These are phyloP conservation scores for Pollachius pollachius DNA, from an alignment of 2,113 vertebrate species.

Conservation along the genomic window DNA sequence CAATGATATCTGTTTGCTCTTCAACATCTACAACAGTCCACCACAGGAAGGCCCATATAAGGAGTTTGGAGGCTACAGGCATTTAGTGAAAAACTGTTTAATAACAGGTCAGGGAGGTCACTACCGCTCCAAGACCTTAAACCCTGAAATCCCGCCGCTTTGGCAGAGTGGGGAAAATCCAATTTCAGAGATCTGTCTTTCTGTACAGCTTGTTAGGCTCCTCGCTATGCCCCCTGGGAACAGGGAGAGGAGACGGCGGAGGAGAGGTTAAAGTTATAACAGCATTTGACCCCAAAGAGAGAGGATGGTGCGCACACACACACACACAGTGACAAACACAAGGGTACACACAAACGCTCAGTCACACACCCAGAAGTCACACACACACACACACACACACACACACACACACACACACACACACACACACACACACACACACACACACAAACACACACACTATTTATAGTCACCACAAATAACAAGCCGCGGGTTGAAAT, in stretches of 20 bases:
- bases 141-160: conserved; percentile 59
- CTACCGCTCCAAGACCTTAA: not conserved
- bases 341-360: no score
- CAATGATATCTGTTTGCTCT: no score
- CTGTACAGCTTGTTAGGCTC: conserved; percentile 70
- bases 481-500: no score
- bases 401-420: no score
- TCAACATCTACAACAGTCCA: no score
- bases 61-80: no score
- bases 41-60: no score
- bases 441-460: no score
- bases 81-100: conserved; percentile 39
- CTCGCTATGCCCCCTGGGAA: conserved; percentile 54
- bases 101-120: conserved; percentile 52
- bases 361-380: no score
- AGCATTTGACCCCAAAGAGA: conserved; percentile 20
- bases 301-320: conserved; percentile 28
- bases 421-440: no score
- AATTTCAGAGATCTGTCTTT: conserved; percentile 74
- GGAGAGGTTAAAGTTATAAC: conserved; percentile 34
- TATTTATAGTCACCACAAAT: no score
- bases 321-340: not conserved
- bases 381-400: no score
- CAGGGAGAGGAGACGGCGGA: not conserved
- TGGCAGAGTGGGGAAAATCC: conserved; percentile 66